Conservation (phyloP, 2,888 invertebrate species). For the Lissocephala sabroskyi region DNA sequence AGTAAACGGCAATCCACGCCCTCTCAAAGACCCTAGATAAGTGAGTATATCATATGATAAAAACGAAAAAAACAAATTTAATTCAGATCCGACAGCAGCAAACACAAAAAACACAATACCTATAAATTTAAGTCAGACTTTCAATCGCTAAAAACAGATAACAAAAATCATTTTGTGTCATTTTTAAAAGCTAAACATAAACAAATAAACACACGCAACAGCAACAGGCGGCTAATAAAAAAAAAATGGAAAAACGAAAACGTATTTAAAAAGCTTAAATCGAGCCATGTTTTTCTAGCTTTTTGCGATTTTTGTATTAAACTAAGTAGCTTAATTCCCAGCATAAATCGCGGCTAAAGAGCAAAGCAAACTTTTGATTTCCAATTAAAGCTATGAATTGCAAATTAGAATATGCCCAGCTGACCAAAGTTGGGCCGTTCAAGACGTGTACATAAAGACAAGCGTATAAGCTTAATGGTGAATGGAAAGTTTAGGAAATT, state of each 20-base stretch:
- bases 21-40: too few relatives aligned
- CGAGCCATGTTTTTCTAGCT: conserved; percentile 52
- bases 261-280: conserved; percentile 36
- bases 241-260: conserved; percentile 9
- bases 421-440: too few relatives aligned
- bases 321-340: conserved; percentile 46
- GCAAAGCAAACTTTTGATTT: conserved; percentile 32
- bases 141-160: conserved; percentile 1
- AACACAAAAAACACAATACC: too few relatives aligned
- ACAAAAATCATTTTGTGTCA: conserved; percentile 10
- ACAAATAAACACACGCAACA: too few relatives aligned
- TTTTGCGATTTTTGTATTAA: conserved; percentile 43
- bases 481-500: too few relatives aligned
- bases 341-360: conserved; percentile 16
- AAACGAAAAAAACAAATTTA: not conserved
- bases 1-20: too few relatives aligned
- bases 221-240: too few relatives aligned
- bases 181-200: conserved; percentile 6
- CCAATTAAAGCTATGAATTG: too few relatives aligned
- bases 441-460: too few relatives aligned
- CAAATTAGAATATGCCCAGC: too few relatives aligned
- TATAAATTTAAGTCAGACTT: conserved; percentile 18
- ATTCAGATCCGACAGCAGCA: conserved; percentile 2
- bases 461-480: too few relatives aligned
- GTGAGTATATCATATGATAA: not conserved